Evolutionary conservation across 1,140 invertebrate species (phyloP), one percentile per base, ranked within the genome.

Genomic region (Trichonephila clavata): DNA sequence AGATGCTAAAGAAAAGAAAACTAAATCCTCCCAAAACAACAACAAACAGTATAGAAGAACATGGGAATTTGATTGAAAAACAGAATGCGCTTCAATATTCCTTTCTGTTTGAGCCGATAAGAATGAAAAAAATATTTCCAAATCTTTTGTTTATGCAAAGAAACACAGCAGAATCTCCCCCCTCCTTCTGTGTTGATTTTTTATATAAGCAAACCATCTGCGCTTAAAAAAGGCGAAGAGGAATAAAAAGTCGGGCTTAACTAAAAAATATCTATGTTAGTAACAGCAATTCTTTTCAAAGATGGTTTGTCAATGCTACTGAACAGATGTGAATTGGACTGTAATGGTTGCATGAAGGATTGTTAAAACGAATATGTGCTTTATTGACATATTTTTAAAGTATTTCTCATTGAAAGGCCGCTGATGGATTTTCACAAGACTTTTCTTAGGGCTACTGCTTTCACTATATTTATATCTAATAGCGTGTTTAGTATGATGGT

Each of bases 41-140:
- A 39, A 21, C 24, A 80, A 57, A 65, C 71, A 84, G 80, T 81
- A 60, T 7, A 57, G 13, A 59, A n/a, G 59, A 61, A 16, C 27
- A 43, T 32, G 60, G 60, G 63, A 88, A 77, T 63, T n/a, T n/a
- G 80, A 91, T 91, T 91, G 90, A 81, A 91, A 90, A 90, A 80
- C n/a, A 77, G n/a, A 77, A 65, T 91, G 20, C 77, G 77, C 32
- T 39, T 84, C 27, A 91, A 90, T 80, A 80, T 90, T 90, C 80
- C 86, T 63, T 32, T 32, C 86, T 57, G 61, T 60, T 43, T 80
- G 57, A 80, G 60, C 61, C 27, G 68, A 27, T 90, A 20, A 27
- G 90, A 21, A 91, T 83, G 60, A 65, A 91, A 91, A 91, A 91
- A 20, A 63, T 84, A 65, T 91, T 63, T 91, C 32, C 21, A 21